phyloP scores from a whole-genome alignment of 2,888 invertebrate genomes.

The Euspilapteryx auroguttella region DNA sequence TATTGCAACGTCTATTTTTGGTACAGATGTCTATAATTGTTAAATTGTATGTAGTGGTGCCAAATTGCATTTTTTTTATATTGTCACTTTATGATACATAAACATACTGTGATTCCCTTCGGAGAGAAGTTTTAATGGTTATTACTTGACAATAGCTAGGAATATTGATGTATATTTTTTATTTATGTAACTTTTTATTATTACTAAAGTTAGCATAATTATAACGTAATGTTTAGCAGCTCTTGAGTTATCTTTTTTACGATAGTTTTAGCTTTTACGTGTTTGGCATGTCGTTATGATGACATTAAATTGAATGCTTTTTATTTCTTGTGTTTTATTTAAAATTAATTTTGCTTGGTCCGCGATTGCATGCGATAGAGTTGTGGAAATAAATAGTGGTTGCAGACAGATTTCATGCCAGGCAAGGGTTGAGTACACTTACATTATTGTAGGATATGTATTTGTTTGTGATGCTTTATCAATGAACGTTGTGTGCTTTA shows the following conservation, averaged over 20 bases:
- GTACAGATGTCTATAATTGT: slow-evolving; percentile 10
- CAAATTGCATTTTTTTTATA: slow-evolving; percentile 32
- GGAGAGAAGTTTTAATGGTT: slow-evolving; percentile 22
- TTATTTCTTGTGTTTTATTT: slow-evolving; percentile 13
- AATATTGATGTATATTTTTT: slow-evolving; percentile 17
- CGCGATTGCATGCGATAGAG: slow-evolving; percentile 36
- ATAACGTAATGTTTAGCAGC: slow-evolving; percentile 22
- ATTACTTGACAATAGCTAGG: slow-evolving; percentile 31
- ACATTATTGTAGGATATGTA: not conserved
- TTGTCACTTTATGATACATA: slow-evolving; percentile 23
- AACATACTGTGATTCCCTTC: slow-evolving; percentile 42
- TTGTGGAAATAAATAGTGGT: slow-evolving; percentile 37
- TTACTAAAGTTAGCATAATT: slow-evolving; percentile 45
- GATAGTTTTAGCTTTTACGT: slow-evolving; percentile 40
- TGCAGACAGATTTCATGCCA: slow-evolving; percentile 47
- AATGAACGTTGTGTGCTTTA: slow-evolving; percentile 3
- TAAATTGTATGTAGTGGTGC: slow-evolving; percentile 43
- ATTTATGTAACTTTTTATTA: slow-evolving; percentile 50
- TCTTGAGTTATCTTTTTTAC: slow-evolving; percentile 28
- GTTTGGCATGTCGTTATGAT: slow-evolving; percentile 47
- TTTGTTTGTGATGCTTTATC: slow-evolving; percentile 3
- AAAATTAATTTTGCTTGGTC: slow-evolving; percentile 23
- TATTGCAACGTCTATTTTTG: not conserved
- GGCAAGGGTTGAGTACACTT: slow-evolving; percentile 3
- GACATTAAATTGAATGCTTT: slow-evolving; percentile 59